Base-by-base conservation (phyloP, 2,113 vertebrate species). In the Trematocara macrostoma region DNA sequence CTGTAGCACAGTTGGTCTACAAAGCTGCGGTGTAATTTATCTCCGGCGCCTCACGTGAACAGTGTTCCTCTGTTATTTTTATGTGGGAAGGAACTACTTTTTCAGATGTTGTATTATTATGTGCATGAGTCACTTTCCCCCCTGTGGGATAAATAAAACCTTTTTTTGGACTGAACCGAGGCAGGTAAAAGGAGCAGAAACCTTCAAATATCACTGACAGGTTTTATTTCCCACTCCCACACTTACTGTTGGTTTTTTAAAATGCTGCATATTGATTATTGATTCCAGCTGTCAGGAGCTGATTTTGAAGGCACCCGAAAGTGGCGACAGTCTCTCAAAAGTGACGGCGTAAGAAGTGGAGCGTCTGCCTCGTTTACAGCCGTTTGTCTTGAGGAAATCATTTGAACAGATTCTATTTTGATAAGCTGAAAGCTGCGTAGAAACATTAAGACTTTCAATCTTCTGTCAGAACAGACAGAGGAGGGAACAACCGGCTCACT, bases 391-490 rank as follows among this genome's bases (percentile, higher is more conserved):
- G 42, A 88, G 67, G 82, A 84, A 86, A 67, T 56, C 80, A 84
- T 90, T 51, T 89, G 88, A 91, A 88, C 81, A 4, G 67, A 84
- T 76, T 88, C 83, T 90, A 53, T 90, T 91, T 91, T 87, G 83
- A 92, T 79, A 31, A 91, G 79, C 45, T 18, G 45, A 16, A 85
- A 82, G 82, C 40, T 2, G 26, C 3, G 51, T 9, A 20, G 84
- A 34, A 59, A 90, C 85, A 80, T 90, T 84, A 53, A 87, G 90
- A 92, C 88, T 23, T 90, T 90, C 86, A 45, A 40, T 90, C 86
- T 88, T 42, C 91, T 93, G 92, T 93, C 92, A 90, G 86, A 86
- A 53, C 76, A 85, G 91, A 90, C 91, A 67, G 88, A 3, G 11
- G 87, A 82, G 87, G 78, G 86, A 85, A 56, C 79, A 67, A 87